These are phyloP conservation scores for Synanceia verrucosa DNA, from an alignment of 2,797 vertebrate genomes.

Conservation along the genomic window DNA sequence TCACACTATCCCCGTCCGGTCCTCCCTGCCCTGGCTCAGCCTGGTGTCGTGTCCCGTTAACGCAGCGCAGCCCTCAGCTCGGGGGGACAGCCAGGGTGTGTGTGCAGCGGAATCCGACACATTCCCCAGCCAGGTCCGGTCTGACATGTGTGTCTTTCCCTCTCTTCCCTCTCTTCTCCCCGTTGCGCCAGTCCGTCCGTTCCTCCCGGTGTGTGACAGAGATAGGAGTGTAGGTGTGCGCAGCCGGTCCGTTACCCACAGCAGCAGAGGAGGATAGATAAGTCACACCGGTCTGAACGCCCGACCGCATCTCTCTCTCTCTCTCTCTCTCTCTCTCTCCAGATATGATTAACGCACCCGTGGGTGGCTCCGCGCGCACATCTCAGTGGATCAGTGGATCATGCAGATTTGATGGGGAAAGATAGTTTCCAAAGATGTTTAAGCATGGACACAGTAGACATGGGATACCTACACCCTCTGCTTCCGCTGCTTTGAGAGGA, in stretches of 20 bases:
- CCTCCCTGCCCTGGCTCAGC: constrained; percentile 19
- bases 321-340: constrained; percentile 17
- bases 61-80: constrained; percentile 53
- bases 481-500: constrained; percentile 25
- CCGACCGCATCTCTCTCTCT: constrained; percentile 36
- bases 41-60: constrained; percentile 51
- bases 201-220: constrained; percentile 21
- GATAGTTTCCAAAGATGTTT: constrained; percentile 41
- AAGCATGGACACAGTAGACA: constrained; percentile 29
- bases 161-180: constrained; percentile 15
- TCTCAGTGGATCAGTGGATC: constrained; percentile 58
- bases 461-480: neutral
- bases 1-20: constrained; percentile 31
- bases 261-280: constrained; percentile 62
- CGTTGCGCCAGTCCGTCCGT: constrained; percentile 49
- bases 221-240: constrained; percentile 50
- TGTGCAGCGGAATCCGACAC: constrained; percentile 61
- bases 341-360: constrained; percentile 68
- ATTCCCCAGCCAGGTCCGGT: constrained; percentile 57
- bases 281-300: constrained; percentile 61
- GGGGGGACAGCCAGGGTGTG: constrained; percentile 49
- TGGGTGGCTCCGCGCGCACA: constrained; percentile 69
- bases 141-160: constrained; percentile 60
- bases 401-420: constrained; percentile 43
- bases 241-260: constrained; percentile 55